These are phyloP conservation scores for Stegana nigrithorax DNA, from an alignment of 2,888 invertebrate species.

Conservation along the genomic window DNA sequence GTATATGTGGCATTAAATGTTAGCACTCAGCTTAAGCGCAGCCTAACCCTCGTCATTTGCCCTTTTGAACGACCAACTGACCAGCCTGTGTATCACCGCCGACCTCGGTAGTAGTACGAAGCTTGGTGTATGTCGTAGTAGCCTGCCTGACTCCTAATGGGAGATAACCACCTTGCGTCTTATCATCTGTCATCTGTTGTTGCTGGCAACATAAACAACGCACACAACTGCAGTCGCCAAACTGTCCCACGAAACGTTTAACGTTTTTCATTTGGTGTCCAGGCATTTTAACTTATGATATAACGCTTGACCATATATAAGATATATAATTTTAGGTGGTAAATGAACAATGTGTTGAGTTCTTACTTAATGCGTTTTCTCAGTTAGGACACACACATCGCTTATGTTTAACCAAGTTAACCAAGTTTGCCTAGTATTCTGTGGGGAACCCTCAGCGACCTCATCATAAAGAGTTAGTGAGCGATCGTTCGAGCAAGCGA, in stretches of 20 bases:
- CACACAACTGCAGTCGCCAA: constrained; percentile 26
- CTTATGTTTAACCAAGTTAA: constrained; percentile 48
- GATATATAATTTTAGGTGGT: constrained; percentile 30
- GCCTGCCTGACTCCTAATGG: constrained; percentile 27
- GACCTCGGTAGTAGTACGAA: neutral
- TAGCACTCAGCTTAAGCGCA: neutral
- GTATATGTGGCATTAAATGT: neutral
- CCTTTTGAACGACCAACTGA: constrained; percentile 39
- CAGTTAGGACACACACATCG: constrained; percentile 60
- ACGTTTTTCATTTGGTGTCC: no score
- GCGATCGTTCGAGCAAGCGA: constrained; percentile 21
- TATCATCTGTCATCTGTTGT: constrained; percentile 25
- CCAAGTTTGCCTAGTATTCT: constrained; percentile 52
- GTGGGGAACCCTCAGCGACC: constrained; percentile 47
- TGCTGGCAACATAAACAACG: constrained; percentile 30
- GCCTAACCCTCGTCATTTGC: neutral
- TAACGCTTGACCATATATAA: constrained; percentile 35
- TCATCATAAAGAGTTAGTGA: constrained; percentile 47
- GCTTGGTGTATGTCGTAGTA: constrained; percentile 19
- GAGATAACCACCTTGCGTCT: constrained; percentile 16
- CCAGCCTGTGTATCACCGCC: constrained; percentile 12
- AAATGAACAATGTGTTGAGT: constrained; percentile 47
- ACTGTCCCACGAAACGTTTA: neutral
- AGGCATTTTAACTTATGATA: constrained; percentile 47
- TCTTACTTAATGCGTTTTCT: constrained; percentile 60